Evolutionary conservation across 2,888 invertebrate species (phyloP).

Genomic region (Phorcus lineatus): DNA sequence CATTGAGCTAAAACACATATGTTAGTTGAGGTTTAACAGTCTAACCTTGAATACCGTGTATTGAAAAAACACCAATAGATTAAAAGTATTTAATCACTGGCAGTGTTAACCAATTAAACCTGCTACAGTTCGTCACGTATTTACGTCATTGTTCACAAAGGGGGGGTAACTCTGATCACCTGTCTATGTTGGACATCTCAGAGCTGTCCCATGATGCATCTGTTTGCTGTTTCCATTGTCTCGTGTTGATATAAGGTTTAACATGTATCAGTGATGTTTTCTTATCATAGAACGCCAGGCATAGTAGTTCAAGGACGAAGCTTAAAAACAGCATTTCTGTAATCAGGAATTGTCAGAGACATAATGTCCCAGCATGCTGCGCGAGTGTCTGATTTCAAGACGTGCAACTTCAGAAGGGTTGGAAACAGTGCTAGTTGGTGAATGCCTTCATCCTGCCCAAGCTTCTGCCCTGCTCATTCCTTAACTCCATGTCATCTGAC

Average conservation of each 20-base stretch:
- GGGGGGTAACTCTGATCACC: slow-evolving; percentile 9
- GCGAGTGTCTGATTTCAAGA: not conserved
- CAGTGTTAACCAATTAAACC: no score
- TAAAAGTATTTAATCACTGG: no score
- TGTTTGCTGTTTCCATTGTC: slow-evolving; percentile 2
- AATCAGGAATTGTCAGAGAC: no score
- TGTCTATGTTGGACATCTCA: not conserved
- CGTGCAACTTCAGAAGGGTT: not conserved
- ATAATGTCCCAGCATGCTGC: not conserved
- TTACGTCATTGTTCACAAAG: not conserved
- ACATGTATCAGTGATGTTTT: slow-evolving; percentile 12
- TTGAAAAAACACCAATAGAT: no score
- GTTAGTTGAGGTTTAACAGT: no score
- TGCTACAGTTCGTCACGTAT: no score
- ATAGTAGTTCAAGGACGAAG: not conserved
- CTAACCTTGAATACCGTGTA: no score
- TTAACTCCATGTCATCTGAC: no score
- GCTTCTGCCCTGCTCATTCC: no score
- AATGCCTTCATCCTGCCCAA: no score
- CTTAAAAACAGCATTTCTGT: not conserved
- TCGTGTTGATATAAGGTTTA: not conserved
- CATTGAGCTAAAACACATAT: no score
- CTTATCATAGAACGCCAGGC: not conserved
- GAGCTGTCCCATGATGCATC: not conserved
- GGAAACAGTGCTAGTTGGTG: no score